Evolutionary conservation across 1,140 invertebrate genomes (phyloP), one percentile per base, ranked within the genome.

Genomic region (Helicoverpa zea): DNA sequence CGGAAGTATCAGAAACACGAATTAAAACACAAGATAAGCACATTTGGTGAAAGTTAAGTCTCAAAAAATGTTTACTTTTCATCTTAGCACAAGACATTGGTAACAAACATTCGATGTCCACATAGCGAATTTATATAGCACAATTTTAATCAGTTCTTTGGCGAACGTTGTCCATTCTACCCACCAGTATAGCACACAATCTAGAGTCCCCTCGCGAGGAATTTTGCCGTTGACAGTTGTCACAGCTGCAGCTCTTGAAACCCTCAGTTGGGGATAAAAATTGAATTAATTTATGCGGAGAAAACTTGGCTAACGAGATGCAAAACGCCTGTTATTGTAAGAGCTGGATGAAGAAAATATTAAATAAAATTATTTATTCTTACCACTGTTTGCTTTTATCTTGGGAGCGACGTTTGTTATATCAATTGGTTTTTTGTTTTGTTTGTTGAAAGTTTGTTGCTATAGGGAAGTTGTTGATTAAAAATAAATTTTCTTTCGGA

Each of bases 221-320:
- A 82, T 82, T 23, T 82, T 82, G 81, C 66, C 76, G 68, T 11
- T 82, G 81, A 82, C 81, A 79, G 54, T 79, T 61, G 58, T 56
- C 58, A 29, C 81, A 82, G 75, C 81, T 82, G 81, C 75, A 73
- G 18, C 56, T 30, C 47, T 66, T 30, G 49, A 64, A 51, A 64
- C 75, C 49, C 75, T 77, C 74, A 5, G n/a, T 18, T 29, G 13
- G 12, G 35, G 72, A 68, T 66, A 81, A 81, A 81, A 81, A 81
- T 68, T 66, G 43, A 81, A 81, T 81, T 81, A 81, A 81, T 81
- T 81, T 81, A 75, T 81, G 63, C 54, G 63, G 58, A 43, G 18
- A 81, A 77, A 77, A 66, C 75, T 77, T 66, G 75, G 51, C 29
- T 66, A 77, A 77, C 75, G 61, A 79, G 61, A 81, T 70, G 63